Evolutionary conservation across 37 sponge, comb jelly and placozoan species (phyloP).

Genomic region (Cladorhizidae sp.): DNA sequence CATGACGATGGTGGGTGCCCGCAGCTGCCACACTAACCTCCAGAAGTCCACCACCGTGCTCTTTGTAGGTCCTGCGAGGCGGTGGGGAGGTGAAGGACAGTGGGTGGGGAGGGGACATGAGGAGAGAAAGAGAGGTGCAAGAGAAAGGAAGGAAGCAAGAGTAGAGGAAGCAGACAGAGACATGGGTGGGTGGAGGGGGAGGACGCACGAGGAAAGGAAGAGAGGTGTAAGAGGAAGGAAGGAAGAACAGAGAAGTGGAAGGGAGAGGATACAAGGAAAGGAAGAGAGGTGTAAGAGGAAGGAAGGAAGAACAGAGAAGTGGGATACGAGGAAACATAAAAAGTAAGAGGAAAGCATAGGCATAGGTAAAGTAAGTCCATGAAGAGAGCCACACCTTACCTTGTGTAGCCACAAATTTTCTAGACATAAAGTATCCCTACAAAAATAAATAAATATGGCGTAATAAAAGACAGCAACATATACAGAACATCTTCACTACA

Average conservation of each 20-base stretch:
- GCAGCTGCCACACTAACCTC: conserved; percentile 65
- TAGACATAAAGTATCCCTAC: conserved; percentile 44
- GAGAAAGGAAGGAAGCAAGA: not conserved
- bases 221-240: not conserved
- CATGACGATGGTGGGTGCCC: conserved; percentile 56
- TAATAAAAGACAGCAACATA: too few species aligned
- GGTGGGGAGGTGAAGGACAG: conserved; percentile 22
- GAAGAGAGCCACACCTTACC: conserved; percentile 32
- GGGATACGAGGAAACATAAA: not conserved
- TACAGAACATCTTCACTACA: too few species aligned
- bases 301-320: not conserved
- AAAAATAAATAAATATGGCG: not conserved
- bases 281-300: not conserved
- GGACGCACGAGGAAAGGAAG: not conserved
- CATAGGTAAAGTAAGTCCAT: too few species aligned
- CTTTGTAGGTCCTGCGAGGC: conserved; percentile 26
- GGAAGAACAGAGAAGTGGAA: not conserved
- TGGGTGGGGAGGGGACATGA: not conserved
- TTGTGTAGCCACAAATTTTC: conserved; percentile 58
- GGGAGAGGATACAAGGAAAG: not conserved
- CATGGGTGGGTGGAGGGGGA: conserved; percentile 25
- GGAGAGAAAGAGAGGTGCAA: not conserved
- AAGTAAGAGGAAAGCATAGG: not conserved
- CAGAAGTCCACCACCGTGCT: conserved; percentile 68
- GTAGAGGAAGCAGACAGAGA: not conserved